A percentile compares a stretch with the other conserved stretches of the same genome.
Evolutionary conservation across 2,113 vertebrate genomes (phyloP).

Genomic region (Ophiodon elongatus): DNA sequence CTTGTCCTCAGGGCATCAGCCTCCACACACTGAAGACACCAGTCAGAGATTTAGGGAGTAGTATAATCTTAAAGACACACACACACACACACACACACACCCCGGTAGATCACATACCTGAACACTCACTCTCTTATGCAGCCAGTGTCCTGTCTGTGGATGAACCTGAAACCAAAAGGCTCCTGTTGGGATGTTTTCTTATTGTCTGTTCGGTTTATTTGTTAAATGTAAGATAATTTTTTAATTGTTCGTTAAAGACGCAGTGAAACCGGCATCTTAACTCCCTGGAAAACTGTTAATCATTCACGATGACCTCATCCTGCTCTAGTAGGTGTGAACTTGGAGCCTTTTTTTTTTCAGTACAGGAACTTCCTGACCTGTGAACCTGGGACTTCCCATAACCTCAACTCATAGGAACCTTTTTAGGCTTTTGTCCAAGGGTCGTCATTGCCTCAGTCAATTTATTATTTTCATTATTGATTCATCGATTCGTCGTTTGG

Average conservation of each 20-base stretch:
- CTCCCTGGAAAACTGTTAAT: background rate
- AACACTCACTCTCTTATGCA: background rate
- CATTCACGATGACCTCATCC: background rate
- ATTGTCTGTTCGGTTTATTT: too few species aligned
- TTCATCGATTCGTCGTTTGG: background rate
- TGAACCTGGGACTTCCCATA: background rate
- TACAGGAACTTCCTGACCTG: background rate
- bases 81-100: background rate
- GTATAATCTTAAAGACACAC: slow-evolving; percentile 13
- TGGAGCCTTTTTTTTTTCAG: background rate
- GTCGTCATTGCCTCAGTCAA: too few species aligned
- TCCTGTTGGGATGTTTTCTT: background rate
- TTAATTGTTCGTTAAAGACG: background rate
- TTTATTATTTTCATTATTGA: background rate
- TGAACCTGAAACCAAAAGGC: background rate
- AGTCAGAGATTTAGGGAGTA: slow-evolving; percentile 19
- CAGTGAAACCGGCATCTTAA: too few species aligned
- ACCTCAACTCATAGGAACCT: background rate
- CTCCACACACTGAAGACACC: background rate
- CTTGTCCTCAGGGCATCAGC: slow-evolving; percentile 52
- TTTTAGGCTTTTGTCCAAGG: background rate
- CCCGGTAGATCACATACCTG: slow-evolving; percentile 16
- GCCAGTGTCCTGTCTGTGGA: too few species aligned
- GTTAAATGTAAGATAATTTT: too few species aligned
- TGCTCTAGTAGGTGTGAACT: background rate